Conservation (phyloP, 2,113 vertebrate species). For the Columba janthina region DNA sequence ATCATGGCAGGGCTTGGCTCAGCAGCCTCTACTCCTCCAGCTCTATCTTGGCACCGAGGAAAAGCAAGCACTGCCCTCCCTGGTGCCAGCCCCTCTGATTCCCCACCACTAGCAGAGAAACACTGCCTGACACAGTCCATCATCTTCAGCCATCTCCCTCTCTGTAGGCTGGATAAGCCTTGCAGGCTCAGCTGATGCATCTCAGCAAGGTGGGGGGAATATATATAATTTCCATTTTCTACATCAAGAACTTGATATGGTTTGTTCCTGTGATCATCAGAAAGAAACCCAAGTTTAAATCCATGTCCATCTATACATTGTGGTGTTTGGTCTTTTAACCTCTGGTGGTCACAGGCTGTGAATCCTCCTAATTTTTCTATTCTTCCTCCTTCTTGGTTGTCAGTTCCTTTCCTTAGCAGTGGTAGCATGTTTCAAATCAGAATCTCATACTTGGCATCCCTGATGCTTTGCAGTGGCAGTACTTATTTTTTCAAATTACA, state of each 20-base stretch:
- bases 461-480: neutral
- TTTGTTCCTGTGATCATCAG: neutral
- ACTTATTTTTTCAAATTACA: neutral
- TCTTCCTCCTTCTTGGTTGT: neutral
- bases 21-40: neutral
- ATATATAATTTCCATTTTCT: neutral
- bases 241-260: neutral
- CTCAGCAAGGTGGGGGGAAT: neutral
- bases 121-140: neutral
- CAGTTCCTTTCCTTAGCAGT: neutral
- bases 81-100: neutral
- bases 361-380: neutral
- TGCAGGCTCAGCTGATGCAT: neutral
- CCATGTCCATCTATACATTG: neutral
- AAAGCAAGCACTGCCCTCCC: neutral
- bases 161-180: neutral
- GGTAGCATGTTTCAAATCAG: neutral
- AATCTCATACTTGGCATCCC: neutral
- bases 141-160: neutral
- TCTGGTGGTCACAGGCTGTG: neutral
- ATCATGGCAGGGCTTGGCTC: neutral
- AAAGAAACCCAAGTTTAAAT: neutral
- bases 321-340: neutral
- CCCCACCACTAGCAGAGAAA: rapidly evolving
- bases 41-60: neutral